A percentile compares a stretch with the other conserved stretches of the same genome.
Conservation (phyloP, 1,140 invertebrate species). For the Colletes latitarsis region DNA sequence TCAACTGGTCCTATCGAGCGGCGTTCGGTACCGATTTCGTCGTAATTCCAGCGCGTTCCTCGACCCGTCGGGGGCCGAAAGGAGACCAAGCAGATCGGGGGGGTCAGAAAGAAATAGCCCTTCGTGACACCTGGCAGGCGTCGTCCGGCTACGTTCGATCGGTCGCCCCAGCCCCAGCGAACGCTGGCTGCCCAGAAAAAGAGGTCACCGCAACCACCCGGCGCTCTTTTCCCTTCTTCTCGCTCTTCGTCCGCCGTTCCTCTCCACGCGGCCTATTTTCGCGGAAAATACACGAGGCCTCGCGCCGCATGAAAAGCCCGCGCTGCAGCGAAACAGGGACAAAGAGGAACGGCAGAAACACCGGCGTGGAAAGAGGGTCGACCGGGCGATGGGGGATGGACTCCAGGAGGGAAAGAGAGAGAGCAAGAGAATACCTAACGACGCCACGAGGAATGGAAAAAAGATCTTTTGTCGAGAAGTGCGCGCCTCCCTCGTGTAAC, state of each 20-base stretch:
- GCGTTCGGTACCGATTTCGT: constrained; percentile 15
- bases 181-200: constrained; percentile 41
- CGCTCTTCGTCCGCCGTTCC: constrained; percentile 30
- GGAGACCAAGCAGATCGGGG: not conserved
- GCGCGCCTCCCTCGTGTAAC: constrained; percentile 32
- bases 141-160: constrained; percentile 41
- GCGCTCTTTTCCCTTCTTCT: constrained; percentile 18
- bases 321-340: constrained; percentile 41
- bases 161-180: constrained; percentile 7
- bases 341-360: constrained; percentile 27
- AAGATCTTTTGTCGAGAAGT: constrained; percentile 66
- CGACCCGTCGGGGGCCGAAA: not conserved
- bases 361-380: not conserved
- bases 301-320: constrained; percentile 48
- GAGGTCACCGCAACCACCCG: constrained; percentile 40
- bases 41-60: not conserved
- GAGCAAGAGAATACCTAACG: constrained; percentile 31
- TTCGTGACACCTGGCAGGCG: constrained; percentile 41
- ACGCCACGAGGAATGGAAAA: constrained; percentile 50
- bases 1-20: not conserved
- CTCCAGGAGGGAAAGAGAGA: constrained; percentile 6
- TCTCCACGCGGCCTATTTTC: constrained; percentile 69
- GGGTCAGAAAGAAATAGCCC: constrained; percentile 35
- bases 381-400: not conserved
- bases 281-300: constrained; percentile 53